Conservation (phyloP, 2,113 vertebrate species). For the Sorex fumeus region DNA sequence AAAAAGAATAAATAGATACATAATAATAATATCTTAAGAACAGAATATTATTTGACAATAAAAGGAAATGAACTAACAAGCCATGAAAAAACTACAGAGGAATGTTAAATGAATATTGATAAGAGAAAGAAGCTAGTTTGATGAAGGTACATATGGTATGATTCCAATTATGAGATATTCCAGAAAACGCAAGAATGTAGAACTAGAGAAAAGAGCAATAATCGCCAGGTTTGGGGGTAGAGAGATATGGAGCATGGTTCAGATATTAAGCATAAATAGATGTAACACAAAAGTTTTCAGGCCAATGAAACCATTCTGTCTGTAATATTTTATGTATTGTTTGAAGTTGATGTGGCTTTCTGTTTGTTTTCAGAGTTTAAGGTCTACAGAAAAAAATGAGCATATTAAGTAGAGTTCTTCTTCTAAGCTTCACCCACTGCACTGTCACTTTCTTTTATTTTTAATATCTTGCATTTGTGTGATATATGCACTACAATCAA, state of each 20-base stretch:
- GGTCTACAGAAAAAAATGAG: too few species aligned
- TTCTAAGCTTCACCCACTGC: too few species aligned
- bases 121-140: neutral
- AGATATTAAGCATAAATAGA: neutral
- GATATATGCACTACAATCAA: too few species aligned
- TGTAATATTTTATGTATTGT: neutral
- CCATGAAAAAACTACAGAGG: neutral
- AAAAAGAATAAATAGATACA: neutral
- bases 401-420: too few species aligned
- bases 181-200: neutral
- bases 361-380: too few species aligned
- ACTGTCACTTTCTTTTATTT: too few species aligned
- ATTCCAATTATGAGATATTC: slow-evolving; percentile 14
- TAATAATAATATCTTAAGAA: neutral
- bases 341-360: too few species aligned
- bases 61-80: neutral
- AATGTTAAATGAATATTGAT: neutral
- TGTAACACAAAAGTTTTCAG: neutral
- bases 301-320: neutral
- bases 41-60: neutral
- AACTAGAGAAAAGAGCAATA: neutral
- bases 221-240: neutral
- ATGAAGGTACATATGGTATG: neutral
- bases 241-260: too few species aligned
- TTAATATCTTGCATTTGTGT: too few species aligned